Evolutionary conservation across 2,113 vertebrate species (phyloP), one percentile per base, ranked within the genome.

Genomic region (Xiphophorus maculatus): DNA sequence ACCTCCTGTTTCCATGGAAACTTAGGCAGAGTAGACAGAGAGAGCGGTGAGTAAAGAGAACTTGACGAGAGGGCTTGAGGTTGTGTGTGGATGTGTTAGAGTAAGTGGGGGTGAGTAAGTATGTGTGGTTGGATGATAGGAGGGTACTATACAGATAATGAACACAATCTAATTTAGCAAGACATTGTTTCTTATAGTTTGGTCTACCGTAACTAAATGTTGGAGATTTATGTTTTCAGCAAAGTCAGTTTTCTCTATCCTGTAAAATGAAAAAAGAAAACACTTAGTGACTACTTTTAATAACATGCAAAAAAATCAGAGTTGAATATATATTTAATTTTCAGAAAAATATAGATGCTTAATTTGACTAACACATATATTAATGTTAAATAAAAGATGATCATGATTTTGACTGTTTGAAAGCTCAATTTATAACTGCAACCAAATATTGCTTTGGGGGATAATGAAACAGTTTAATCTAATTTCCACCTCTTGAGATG

Each of bases 1-100:
- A 86, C 84, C 89, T 92, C 88, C 78, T 90, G 93, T 94, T 94
- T 89, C 93, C 92, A 94, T 94, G 93, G 93, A 89, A 94, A 94
- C 93, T 73, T 89, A 87, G 86, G 82, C 86, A 85, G 91, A 87
- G 91, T 78, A 90, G 89, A 87, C 79, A 76, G 87, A 76, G 76
- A 83, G 88, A 88, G 22, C 48, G 80, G 81, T 58, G 61, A 89
- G 81, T 35, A 81, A 80, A 84, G 83, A 74, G 80, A 83, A 82
- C 83, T 82, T 69, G 11, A 80, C 69, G 72, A 76, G 85, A 81
- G 32, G 88, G 77, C 78, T 90, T 22, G 44, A 83, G 75, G 81
- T 61, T 78, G 74, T 63, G 66, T 71, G 68, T 64, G 79, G 42
- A 37, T 15, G 29, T 63, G 71, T 54, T 32, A 51, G 22, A 17